A percentile compares a stretch with the other conserved stretches of the same genome.
Evolutionary conservation across 2,113 vertebrate genomes (phyloP).

Genomic region (Forbesichthys papilliferus): DNA sequence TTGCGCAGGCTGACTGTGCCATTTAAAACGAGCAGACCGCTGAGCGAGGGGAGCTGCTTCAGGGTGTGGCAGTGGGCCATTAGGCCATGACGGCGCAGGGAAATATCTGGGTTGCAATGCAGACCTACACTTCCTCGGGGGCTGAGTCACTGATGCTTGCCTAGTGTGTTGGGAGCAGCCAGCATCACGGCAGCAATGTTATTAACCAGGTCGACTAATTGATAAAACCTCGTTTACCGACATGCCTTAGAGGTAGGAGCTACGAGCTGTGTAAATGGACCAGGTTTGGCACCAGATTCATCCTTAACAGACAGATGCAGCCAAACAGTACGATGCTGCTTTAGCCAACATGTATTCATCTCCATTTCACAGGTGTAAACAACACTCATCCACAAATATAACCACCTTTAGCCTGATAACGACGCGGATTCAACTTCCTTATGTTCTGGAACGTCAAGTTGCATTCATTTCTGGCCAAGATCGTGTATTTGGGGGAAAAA

Average conservation of each 20-base stretch:
- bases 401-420: too few relatives aligned
- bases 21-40: constrained; percentile 43
- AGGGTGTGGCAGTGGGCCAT: constrained; percentile 36
- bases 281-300: not conserved
- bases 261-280: not conserved
- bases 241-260: not conserved
- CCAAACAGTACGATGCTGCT: not conserved
- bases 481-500: too few relatives aligned
- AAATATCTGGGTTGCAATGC: constrained; percentile 37
- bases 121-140: constrained; percentile 35
- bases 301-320: constrained; percentile 6
- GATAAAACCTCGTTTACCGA: constrained; percentile 1
- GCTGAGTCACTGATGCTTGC: constrained; percentile 72
- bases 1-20: constrained; percentile 30
- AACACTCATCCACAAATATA: constrained; percentile 13
- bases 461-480: too few relatives aligned
- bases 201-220: constrained; percentile 9
- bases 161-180: not conserved
- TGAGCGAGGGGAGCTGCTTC: constrained; percentile 38
- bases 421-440: too few relatives aligned
- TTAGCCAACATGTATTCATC: not conserved
- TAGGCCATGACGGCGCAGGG: constrained; percentile 17
- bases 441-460: too few relatives aligned
- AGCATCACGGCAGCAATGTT: constrained; percentile 13
- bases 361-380: not conserved